Evolutionary conservation across 2,113 vertebrate genomes (phyloP).

Genomic region (Thunnus thynnus): DNA sequence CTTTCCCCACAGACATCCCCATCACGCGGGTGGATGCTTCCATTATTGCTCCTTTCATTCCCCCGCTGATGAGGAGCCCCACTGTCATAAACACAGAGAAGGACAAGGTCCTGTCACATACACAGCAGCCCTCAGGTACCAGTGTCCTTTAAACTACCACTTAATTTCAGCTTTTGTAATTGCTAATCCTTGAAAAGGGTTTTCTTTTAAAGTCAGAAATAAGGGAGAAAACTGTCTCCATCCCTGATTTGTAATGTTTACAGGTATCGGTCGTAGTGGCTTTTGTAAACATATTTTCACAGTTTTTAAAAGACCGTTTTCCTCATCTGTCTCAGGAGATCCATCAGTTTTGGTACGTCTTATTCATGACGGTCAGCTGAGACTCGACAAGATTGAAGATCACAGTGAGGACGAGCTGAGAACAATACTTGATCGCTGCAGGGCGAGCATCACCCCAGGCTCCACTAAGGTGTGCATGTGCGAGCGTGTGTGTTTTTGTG

Average conservation of each 20-base stretch:
- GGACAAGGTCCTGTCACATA: conserved; percentile 87
- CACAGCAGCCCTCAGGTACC: conserved; percentile 62
- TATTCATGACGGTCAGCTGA: conserved; percentile 91
- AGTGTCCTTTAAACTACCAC: not conserved
- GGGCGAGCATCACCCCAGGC: conserved; percentile 74
- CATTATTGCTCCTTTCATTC: conserved; percentile 96
- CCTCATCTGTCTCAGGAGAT: conserved; percentile 84
- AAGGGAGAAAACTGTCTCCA: not conserved
- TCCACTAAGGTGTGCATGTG: conserved; percentile 84
- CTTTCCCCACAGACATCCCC: conserved; percentile 93
- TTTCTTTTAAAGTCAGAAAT: not conserved
- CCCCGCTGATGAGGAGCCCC: conserved; percentile 93
- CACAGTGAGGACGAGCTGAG: conserved; percentile 89
- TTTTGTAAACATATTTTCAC: not conserved
- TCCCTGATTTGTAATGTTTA: not conserved
- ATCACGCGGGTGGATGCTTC: conserved; percentile 97
- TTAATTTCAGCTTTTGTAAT: not conserved
- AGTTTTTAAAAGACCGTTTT: not conserved
- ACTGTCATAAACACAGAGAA: conserved; percentile 96
- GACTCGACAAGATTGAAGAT: conserved; percentile 87
- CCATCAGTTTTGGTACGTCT: conserved; percentile 90
- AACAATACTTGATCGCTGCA: conserved; percentile 87
- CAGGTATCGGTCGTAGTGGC: not conserved
- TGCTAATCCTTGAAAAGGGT: not conserved
- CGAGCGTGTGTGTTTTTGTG: conserved; percentile 13